Percentiles rank a stretch among this genome's conserved stretches.
Conservation (phyloP, 2,113 vertebrate species). For the Prinia subflava region DNA sequence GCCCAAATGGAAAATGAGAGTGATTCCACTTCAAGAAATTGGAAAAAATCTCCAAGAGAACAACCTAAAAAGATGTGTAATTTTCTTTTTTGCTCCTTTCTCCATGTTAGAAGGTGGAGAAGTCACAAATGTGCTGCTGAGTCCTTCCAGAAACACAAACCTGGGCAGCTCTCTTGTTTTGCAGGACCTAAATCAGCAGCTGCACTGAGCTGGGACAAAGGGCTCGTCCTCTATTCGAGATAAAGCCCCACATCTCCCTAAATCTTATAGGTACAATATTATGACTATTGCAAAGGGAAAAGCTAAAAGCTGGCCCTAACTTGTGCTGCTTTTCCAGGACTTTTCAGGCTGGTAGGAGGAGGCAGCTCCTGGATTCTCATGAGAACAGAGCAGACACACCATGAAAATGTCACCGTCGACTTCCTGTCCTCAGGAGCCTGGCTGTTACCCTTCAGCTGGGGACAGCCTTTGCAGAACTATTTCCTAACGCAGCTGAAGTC, state of each 20-base stretch:
- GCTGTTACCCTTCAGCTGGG: not conserved
- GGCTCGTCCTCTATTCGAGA: not conserved
- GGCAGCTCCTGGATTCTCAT: not conserved
- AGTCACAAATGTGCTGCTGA: not conserved
- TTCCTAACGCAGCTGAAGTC: not conserved
- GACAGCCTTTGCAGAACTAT: not conserved
- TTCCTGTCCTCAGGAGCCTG: not conserved
- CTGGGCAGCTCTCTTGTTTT: not conserved
- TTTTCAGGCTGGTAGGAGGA: not conserved
- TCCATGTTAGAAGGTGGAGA: not conserved
- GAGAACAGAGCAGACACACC: not conserved
- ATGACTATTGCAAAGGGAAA: not conserved
- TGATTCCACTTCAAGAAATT: not conserved
- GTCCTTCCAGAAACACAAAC: not conserved
- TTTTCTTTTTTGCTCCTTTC: not conserved
- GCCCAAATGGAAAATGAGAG: not conserved
- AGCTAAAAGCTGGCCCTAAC: not conserved
- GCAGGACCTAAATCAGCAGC: not conserved
- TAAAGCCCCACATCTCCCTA: not conserved
- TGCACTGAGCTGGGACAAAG: not conserved
- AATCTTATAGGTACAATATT: not conserved
- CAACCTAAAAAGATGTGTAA: rapidly evolving
- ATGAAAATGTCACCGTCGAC: not conserved
- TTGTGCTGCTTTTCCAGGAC: not conserved
- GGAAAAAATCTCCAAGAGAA: not conserved